Percentiles rank a stretch among this genome's conserved stretches.
Conservation (phyloP, 2,113 vertebrate genomes). For the Anarhynchus alexandrinus region DNA sequence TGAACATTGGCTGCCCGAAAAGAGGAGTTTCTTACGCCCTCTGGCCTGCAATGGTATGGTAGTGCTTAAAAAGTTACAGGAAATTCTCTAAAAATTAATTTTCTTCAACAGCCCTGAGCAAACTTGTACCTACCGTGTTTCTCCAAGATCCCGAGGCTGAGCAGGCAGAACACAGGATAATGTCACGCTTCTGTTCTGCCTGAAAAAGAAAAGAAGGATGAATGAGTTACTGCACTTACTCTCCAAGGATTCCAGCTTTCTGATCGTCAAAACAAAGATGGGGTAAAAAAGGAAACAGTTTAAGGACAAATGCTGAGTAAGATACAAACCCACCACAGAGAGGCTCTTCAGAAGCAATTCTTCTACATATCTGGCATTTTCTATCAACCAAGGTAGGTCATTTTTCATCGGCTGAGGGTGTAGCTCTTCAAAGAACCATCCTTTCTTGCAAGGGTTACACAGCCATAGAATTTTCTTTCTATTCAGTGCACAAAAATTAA, state of each 20-base stretch:
- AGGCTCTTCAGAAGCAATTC: neutral
- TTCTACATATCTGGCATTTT: neutral
- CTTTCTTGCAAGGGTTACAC: neutral
- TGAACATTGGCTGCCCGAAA: neutral
- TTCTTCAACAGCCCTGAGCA: neutral
- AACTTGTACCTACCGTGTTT: accelerated
- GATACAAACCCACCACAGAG: neutral
- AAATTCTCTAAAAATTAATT: neutral
- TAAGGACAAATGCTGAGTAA: neutral
- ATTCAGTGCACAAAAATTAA: neutral
- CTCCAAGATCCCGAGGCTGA: neutral
- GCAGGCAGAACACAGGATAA: neutral
- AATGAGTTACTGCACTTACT: neutral
- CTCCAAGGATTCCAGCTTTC: neutral
- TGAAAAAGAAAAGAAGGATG: neutral
- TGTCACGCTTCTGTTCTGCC: neutral
- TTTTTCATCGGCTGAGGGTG: accelerated
- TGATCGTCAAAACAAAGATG: neutral
- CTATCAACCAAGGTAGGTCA: neutral
- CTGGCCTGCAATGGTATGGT: neutral
- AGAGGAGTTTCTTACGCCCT: neutral
- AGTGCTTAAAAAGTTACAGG: neutral
- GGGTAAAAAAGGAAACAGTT: neutral
- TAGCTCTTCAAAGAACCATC: neutral
- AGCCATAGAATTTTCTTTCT: neutral